Base-by-base conservation (phyloP, 2,797 vertebrate genomes). In the Rhodeus uyekii region DNA sequence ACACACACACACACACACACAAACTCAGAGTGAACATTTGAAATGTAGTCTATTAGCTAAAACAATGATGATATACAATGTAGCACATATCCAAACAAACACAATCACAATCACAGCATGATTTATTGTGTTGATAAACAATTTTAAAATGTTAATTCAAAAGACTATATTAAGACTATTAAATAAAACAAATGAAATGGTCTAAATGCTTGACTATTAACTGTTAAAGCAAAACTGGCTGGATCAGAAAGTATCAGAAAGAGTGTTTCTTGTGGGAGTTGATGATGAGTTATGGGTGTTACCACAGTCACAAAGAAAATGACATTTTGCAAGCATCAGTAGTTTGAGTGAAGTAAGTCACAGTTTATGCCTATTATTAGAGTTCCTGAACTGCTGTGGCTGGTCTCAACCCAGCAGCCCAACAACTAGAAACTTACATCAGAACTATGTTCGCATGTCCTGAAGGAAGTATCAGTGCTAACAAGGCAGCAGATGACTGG, bases 21-120 rank as follows among this genome's bases (percentile, higher is more conserved):
- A 86, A 67, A 83, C 73, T 83, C 79, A 75, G 80, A 69, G 74
- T 82, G 77, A 86, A 83, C 18, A 53, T 38, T 65, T 64, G 81
- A 50, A 72, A 86, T 81, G 80, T 79, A n/a, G 65, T 80, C 50
- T 18, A 24, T 24, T 71, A 32, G 76, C 60, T 80, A 8, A 64
- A 64, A 72, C 58, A 79, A 65, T 76, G 63, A 80, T 64, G 72
- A 82, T 75, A 32, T 36, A 16, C 22, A 53, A 22, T 80, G 60
- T 39, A 68, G 63, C 48, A 74, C 24, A 61, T 34, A 65, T 32
- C n/a, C 48, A 32, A 68, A 39, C 19, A 29, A n/a, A 61, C 34
- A 39, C 2, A 39, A 39, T 9, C 24, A 68, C 61, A 80, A 68
- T 68, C 77, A 64, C 44, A 80, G 34, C n/a, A 6, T 29, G 38